Evolutionary conservation across 2,113 vertebrate genomes (phyloP), one percentile per base, ranked within the genome.

Genomic region (Riparia riparia): DNA sequence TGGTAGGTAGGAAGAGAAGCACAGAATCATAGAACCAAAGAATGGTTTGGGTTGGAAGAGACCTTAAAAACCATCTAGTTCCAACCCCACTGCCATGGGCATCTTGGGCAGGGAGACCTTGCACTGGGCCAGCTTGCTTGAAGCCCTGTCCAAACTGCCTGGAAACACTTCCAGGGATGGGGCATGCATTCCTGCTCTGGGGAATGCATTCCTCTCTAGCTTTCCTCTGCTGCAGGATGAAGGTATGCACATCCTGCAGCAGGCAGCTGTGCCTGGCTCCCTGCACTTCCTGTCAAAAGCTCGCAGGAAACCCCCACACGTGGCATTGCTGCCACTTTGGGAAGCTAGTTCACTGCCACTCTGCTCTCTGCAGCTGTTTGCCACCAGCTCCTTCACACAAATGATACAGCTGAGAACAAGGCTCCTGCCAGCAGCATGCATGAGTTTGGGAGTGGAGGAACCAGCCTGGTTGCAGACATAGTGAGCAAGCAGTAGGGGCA

Each of bases 291-390:
- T 73, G 28, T 9, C 17, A 21, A 12, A 32, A 56, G 10, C 22
- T 34, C 0, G 0, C 32, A 22, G 68, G 45, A 34, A 20, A 66
- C 31, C 7, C 28, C 3, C 10, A 6, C 4, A 6, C 0, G 10
- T 29, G 34, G 8, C 28, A n/a, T 16, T 4, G 1, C 6, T 32
- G 25, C 34, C 17, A 7, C 18, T 44, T n/a, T 41, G 37, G 24
- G 25, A 34, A 56, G 50, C 4, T 20, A 14, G 28, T 14, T 64
- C 61, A 7, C 31, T 50, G 17, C 32, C 39, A 28, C 17, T 8
- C 39, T 58, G 53, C 34, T 56, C 49, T n/a, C 64, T 68, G 64
- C 45, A 77, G 80, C 34, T 21, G 1, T 56, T 76, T 50, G 16
- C 47, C 29, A 50, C n/a, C 60, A 31, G 31, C 7, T 64, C 20